These are phyloP conservation scores for Paguma larvata DNA, from an alignment of 2,797 vertebrate genomes.

Conservation along the genomic window DNA sequence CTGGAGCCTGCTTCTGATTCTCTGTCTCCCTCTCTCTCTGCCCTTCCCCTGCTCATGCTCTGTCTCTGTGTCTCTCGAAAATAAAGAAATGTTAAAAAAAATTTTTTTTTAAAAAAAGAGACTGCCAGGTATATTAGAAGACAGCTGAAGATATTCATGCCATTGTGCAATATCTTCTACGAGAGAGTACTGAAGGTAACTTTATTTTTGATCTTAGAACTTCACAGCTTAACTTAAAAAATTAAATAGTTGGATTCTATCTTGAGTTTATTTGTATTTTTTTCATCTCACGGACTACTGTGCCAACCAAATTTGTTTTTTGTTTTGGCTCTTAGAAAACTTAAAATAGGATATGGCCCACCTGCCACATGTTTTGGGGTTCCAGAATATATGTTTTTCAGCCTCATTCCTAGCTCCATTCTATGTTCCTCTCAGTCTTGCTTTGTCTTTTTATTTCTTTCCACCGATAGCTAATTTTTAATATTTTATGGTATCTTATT, in stretches of 20 bases:
- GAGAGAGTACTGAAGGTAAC: not conserved
- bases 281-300: not conserved
- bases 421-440: not conserved
- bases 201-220: not conserved
- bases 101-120: not conserved
- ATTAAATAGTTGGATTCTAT: not conserved
- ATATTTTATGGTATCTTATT: not conserved
- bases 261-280: not conserved
- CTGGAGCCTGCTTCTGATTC: too few relatives aligned
- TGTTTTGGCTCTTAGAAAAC: not conserved
- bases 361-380: not conserved
- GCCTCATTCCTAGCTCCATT: not conserved
- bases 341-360: not conserved
- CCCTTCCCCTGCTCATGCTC: too few relatives aligned
- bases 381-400: not conserved
- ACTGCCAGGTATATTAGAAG: not conserved
- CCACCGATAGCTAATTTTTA: not conserved
- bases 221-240: not conserved
- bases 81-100: too few relatives aligned
- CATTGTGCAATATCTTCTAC: too few relatives aligned
- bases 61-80: too few relatives aligned
- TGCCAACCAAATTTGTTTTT: not conserved
- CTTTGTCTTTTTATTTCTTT: not conserved
- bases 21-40: too few relatives aligned
- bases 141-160: fast-evolving